Base-by-base conservation (phyloP, 92 coral and sea anemone genomes). In the Palythoa grandiflora region DNA sequence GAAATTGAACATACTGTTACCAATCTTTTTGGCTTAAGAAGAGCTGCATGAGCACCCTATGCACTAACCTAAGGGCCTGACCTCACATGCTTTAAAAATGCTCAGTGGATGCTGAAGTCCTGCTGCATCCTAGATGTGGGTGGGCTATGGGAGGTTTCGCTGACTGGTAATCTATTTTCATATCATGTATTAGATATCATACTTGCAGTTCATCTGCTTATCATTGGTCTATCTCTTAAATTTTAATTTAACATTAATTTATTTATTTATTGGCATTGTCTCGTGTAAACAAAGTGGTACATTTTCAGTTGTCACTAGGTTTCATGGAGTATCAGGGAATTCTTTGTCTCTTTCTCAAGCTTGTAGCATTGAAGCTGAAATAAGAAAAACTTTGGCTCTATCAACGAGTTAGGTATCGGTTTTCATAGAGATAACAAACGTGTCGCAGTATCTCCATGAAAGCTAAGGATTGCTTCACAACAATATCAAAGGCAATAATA, bases 191-290 rank as follows among this genome's bases (percentile, higher is more conserved):
- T 66, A 68, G 40, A 68, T 68, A 68, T 68, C 36, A 68, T 9
- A 68, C 73, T 68, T 68, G 40, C 44, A 68, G 38, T 35, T 35
- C 73, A 68, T 20, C 19, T 20, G 73, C 73, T 68, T 68, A 68
- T 68, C 73, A 68, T 68, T 68, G 73, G 19, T 35, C 73, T 68
- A 68, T 21, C 38, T 68, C 73, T 63, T 63, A 39, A 72, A 1
- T 72, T 39, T 37, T 12, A 37, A 13, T 40, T 72, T 5, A 39
- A 72, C 19, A 39, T 72, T 15, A 37, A 72, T 72, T 2, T 37
- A 72, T 72, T 53, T 55, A 8, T 55, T 55, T 55, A 55, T 55
- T 55, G 61, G 17, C 3, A 9, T 55, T 1, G 9, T 55, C 55
- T 51, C 55, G 11, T 6, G 55, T 51, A 51, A 51, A 11, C 12